Percentiles rank a stretch among this genome's conserved stretches.
Conservation (phyloP, 1,140 invertebrate species). For the Neodiprion fabricii region DNA sequence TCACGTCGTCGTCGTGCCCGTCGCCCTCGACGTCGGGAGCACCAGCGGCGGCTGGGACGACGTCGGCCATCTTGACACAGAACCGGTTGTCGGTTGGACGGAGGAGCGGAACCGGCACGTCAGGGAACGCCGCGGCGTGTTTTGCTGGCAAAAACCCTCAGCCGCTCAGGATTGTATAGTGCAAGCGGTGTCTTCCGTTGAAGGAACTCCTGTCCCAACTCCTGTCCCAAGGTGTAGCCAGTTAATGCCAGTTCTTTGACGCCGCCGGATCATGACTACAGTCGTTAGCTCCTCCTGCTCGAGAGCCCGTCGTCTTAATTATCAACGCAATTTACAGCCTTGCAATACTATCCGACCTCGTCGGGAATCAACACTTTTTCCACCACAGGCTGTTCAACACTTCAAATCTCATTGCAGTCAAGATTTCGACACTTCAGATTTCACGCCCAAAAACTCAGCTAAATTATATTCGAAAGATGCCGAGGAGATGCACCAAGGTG, state of each 20-base stretch:
- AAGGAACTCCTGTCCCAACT: neutral
- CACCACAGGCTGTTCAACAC: too few relatives aligned
- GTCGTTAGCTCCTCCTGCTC: neutral
- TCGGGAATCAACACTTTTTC: too few relatives aligned
- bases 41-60: neutral
- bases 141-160: neutral
- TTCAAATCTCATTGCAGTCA: too few relatives aligned
- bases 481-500: too few relatives aligned
- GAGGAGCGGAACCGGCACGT: neutral
- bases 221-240: neutral
- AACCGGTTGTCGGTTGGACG: constrained; percentile 40
- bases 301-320: too few relatives aligned
- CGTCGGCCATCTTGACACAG: constrained; percentile 45
- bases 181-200: too few relatives aligned
- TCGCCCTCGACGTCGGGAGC: neutral
- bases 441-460: too few relatives aligned
- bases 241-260: constrained; percentile 2
- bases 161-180: neutral
- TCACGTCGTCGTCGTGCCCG: constrained; percentile 23
- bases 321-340: too few relatives aligned
- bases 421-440: too few relatives aligned
- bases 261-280: neutral
- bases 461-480: too few relatives aligned
- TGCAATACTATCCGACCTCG: too few relatives aligned
- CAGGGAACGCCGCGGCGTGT: neutral